Evolutionary conservation across 2,888 invertebrate species (phyloP).

Genomic region (Gortyna flavago): DNA sequence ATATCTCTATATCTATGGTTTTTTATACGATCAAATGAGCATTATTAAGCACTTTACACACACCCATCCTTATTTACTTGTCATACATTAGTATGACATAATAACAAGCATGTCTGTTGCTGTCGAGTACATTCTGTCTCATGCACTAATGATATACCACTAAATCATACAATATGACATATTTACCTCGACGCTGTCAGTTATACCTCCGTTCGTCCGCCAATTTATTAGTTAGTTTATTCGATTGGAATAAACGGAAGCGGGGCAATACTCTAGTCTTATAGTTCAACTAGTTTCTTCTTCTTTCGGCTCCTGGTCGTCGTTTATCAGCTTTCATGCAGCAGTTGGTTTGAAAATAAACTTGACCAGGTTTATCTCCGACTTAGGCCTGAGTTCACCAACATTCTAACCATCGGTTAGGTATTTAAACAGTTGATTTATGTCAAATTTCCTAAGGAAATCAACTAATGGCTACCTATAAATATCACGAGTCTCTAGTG

Average conservation of each 20-base stretch:
- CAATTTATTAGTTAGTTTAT: slow-evolving; percentile 28
- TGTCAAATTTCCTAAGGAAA: no score
- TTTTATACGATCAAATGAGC: no score
- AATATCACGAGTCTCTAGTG: background rate
- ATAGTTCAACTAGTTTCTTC: background rate
- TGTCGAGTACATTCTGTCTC: slow-evolving; percentile 24
- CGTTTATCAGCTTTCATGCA: background rate
- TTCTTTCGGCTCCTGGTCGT: no score
- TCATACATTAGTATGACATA: slow-evolving; percentile 21
- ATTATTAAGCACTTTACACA: no score
- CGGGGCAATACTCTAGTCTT: background rate
- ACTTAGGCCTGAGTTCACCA: no score
- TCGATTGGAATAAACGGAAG: slow-evolving; percentile 3
- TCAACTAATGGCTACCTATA: background rate
- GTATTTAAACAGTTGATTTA: no score
- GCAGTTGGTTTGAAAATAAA: background rate
- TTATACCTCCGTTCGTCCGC: slow-evolving; percentile 1
- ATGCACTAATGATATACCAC: slow-evolving; percentile 25
- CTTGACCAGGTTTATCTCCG: no score
- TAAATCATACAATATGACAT: slow-evolving; percentile 48
- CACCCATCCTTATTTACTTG: background rate
- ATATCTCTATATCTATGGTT: no score
- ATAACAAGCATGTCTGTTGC: slow-evolving; percentile 1
- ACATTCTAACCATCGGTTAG: no score
- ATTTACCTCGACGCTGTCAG: slow-evolving; percentile 27